Evolutionary conservation across 1,140 invertebrate genomes (phyloP).

Genomic region (Bombyx mori): ASM3026992v2 NC_085110.1:16092501-16093000

Average conservation of each 20-base stretch:
- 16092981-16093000: no score
- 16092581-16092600: constrained; percentile 3
- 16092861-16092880: not conserved
- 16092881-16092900: not conserved
- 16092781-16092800: constrained; percentile 22
- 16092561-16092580: constrained; percentile 25
- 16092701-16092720: constrained; percentile 50
- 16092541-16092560: constrained; percentile 36
- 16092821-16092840: not conserved
- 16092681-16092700: constrained; percentile 21
- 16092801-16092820: constrained; percentile 3
- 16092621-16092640: no score
- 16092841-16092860: not conserved
- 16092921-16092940: no score
- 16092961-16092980: no score
- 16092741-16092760: constrained; percentile 50
- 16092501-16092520: constrained; percentile 8
- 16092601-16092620: not conserved
- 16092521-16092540: constrained; percentile 20
- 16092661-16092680: constrained; percentile 25
- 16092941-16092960: no score
- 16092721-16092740: constrained; percentile 57
- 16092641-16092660: constrained; percentile 23
- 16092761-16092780: constrained; percentile 28
- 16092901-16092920: no score